These are phyloP conservation scores for Corvus cornix DNA, from an alignment of 2,113 vertebrate genomes.

Conservation along the genomic window DNA sequence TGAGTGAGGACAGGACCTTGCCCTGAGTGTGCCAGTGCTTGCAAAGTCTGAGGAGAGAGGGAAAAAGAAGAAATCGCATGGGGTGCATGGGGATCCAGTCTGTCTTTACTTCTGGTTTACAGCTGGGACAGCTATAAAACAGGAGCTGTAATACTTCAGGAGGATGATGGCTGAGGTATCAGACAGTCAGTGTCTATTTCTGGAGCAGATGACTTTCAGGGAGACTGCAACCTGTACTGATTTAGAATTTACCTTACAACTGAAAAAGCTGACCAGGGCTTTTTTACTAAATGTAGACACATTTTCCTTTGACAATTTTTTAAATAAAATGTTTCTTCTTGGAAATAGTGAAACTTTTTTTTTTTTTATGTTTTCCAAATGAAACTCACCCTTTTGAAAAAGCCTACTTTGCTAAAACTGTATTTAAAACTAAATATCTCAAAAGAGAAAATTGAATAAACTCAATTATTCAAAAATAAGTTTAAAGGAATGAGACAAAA, in stretches of 20 bases:
- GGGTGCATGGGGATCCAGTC: not conserved
- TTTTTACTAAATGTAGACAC: not conserved
- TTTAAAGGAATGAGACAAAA: not conserved
- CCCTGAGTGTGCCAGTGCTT: not conserved
- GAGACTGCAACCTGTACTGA: not conserved
- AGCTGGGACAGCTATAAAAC: not conserved
- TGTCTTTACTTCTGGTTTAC: not conserved
- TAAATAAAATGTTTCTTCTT: constrained; percentile 23
- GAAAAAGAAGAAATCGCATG: not conserved
- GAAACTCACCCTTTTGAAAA: not conserved
- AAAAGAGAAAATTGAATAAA: not conserved
- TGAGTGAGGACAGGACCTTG: not conserved
- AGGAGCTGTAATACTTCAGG: not conserved
- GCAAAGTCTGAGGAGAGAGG: not conserved
- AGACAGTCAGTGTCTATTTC: not conserved
- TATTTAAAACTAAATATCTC: not conserved
- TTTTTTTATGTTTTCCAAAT: not conserved
- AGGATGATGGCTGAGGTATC: not conserved
- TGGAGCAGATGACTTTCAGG: not conserved
- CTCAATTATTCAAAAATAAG: not conserved
- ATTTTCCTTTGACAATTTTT: not conserved
- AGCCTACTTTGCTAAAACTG: not conserved
- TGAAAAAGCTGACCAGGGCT: not conserved
- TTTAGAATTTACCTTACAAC: not conserved
- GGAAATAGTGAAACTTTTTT: not conserved